Evolutionary conservation across 1,140 invertebrate species (phyloP).

Genomic region (Chymomyza costata): DNA sequence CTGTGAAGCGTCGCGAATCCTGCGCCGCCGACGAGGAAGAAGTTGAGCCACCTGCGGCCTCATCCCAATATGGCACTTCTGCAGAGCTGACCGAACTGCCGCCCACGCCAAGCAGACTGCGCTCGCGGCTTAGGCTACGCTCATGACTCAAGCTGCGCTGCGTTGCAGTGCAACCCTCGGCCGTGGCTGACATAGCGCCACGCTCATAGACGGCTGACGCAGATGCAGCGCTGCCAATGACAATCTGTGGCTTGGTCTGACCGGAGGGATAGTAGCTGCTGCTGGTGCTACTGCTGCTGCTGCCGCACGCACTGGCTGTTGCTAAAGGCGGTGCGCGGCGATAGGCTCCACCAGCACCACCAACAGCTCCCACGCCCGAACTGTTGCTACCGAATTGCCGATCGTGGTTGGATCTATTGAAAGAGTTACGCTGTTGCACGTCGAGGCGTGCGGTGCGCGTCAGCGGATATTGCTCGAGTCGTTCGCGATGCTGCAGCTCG

Average conservation of each 20-base stretch:
- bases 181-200: slow-evolving; percentile 29
- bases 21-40: slow-evolving; percentile 58
- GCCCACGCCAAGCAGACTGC: slow-evolving; percentile 57
- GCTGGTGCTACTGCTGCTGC: slow-evolving; percentile 61
- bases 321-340: slow-evolving; percentile 65
- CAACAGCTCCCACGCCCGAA: slow-evolving; percentile 6
- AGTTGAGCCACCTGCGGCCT: slow-evolving; percentile 38
- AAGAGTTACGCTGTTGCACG: slow-evolving; percentile 70
- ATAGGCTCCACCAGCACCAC: slow-evolving; percentile 44
- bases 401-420: slow-evolving; percentile 73
- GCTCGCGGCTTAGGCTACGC: slow-evolving; percentile 47
- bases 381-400: slow-evolving; percentile 42
- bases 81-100: slow-evolving; percentile 60
- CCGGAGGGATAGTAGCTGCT: slow-evolving; percentile 48
- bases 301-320: slow-evolving; percentile 47
- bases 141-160: slow-evolving; percentile 7
- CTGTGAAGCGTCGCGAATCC: slow-evolving; percentile 84
- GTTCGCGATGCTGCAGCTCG: slow-evolving; percentile 69
- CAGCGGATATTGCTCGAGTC: slow-evolving; percentile 64
- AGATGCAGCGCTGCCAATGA: slow-evolving; percentile 30
- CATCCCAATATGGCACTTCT: slow-evolving; percentile 57
- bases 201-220: slow-evolving; percentile 37
- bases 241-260: slow-evolving; percentile 60
- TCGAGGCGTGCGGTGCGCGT: slow-evolving; percentile 67
- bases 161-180: slow-evolving; percentile 14